Evolutionary conservation across 2,797 vertebrate species (phyloP), one percentile per base, ranked within the genome.

Genomic region (Alectoris magna): DNA sequence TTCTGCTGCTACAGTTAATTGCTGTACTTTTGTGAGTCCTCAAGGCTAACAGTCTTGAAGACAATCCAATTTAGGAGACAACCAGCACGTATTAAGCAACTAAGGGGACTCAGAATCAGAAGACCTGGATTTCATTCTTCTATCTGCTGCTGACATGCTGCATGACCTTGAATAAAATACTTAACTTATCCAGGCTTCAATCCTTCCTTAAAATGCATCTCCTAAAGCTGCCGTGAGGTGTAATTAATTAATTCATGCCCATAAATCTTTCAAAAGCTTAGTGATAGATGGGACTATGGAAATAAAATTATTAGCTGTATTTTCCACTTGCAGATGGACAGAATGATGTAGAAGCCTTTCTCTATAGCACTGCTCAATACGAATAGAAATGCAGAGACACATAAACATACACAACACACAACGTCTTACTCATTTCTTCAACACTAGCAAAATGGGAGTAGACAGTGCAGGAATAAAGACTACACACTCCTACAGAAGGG

Each of bases 41-140:
- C 67, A 81, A 88, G 58, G 41, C 64, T 73, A 81, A 78, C 11
- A 2, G 31, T 74, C 77, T 76, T 84, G 15, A 58, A 76, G 75
- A 87, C 84, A 93, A 94, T 79, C 64, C 69, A 72, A 60, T 77
- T 92, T 82, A 81, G 64, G 85, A 91, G 64, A 78, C 56, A 86
- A 68, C 39, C 62, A 90, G 82, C 67, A 82, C 64, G 56, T 72
- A 73, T 68, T 86, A 89, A 78, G 48, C 41, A 93, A 89, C 64
- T 82, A 56, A 23, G 84, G 5, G 19, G 67, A 88, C 43, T 73
- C 26, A 31, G 67, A 90, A 93, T 60, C 15, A 44, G 67, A 91
- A 81, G 49, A 88, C 64, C 41, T 84, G 34, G 29, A 87, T 90
- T 93, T 93, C 44, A 39, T 71, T 89, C 49, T 63, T 36, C 22